Base-by-base conservation (phyloP, 2,113 vertebrate genomes). In the Paracanthobrama guichenoti region DNA sequence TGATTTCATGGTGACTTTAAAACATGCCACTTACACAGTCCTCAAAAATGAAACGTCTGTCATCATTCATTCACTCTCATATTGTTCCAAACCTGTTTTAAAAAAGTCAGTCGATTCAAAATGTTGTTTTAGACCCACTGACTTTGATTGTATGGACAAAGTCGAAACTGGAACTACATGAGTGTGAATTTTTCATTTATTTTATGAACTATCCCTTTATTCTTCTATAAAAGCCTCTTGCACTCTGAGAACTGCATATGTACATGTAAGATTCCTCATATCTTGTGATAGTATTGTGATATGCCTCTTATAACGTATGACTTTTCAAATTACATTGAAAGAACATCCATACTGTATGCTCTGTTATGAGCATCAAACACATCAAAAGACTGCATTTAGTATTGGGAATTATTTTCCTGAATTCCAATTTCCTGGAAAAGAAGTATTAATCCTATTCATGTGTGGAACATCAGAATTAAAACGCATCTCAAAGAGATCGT, bases 371-470 rank as follows among this genome's bases (percentile, higher is more conserved):
- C 6, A 0, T 31, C 10, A 46, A 35, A 57, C 22, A 46, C 44
- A 46, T 12, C 46, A 55, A 22, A 55, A 22, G 53, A 22, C 7
- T 55, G 18, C 53, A 55, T 55, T 22, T 55, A 79, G 26, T 48
- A 0, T 55, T 73, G 48, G 82, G 44, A 89, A 81, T 83, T 42
- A 10, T 55, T 8, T 22, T 55, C 53, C 53, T 22, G 53, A 55
- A 55, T 1, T 66, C 44, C 3, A 26, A 28, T 69, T 89, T 84
- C 39, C 35, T 35, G 46, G 18, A 57, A 88, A 88, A 89, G 44
- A 66, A 44, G 9, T 57, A 76, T 0, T 85, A 75, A 80, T 67
- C 7, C 7, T 53, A 87, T 87, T 85, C 9, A 50, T 50, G 67
- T 44, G 57, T 66, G 35, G 31, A 44, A 50, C 46, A 31, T 80